Base-by-base conservation (phyloP, 2,888 invertebrate species). In the Ischnus inquisitorius region DNA sequence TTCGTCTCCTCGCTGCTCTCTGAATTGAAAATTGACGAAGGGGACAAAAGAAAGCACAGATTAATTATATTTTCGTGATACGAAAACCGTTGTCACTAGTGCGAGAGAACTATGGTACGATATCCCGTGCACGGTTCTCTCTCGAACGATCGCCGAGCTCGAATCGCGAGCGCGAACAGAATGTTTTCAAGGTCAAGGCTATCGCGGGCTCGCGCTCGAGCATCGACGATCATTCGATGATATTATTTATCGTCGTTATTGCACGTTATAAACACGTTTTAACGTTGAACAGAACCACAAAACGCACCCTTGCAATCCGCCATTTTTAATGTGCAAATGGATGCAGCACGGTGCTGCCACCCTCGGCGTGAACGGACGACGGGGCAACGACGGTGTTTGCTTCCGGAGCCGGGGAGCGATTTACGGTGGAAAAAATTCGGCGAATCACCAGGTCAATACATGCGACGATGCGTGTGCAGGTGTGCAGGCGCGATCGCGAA, bases 281-380 rank as follows among this genome's bases (percentile, higher is more conserved):
- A 81, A 74, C 82, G 79, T 67, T 71, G 25, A 85, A 86, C 83
- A 86, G 85, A 85, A 88, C 83, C 85, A 90, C 87, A 87, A 89
- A 91, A 92, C 92, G 91, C 90, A 92, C 92, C 92, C 89, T 92
- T 91, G 88, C 91, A 90, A 81, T 92, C 92, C 90, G 92, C 92
- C 92, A 92, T 92, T 85, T 89, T 89, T 90, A 43, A 76, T 84
- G 75, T 85, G 75, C 83, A 78, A 83, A 84, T 79, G 83, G 82
- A 86, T 82, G 84, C 65, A 34, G 67, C 60, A 65, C 34, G 19
- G 84, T 85, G 85, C 84, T 85, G 85, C 84, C 85, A 48, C 84
- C 78, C 25, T 10, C 60, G 65, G 67, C 25, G 19, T 46, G n/a
- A 41, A 67, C 67, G 57, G 39, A 19, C 71, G 67, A 67, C 77